phyloP scores from a whole-genome alignment of 1,140 invertebrate genomes.

The Trichonephila inaurata region DNA sequence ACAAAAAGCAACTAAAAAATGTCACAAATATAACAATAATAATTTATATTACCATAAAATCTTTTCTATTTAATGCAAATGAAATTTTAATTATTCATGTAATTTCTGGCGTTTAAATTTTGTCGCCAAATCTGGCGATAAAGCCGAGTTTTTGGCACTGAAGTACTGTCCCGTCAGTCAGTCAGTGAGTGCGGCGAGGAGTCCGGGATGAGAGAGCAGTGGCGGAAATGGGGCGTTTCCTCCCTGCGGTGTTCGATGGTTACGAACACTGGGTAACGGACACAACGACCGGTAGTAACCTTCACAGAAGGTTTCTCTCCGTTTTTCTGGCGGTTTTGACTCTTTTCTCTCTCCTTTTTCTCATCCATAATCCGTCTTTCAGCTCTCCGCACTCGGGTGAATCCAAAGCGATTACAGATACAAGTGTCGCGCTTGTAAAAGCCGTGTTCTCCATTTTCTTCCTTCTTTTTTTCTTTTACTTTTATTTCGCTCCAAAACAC shows the following conservation, averaged over 20 bases:
- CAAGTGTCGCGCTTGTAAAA: constrained; percentile 25
- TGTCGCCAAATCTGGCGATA: constrained; percentile 19
- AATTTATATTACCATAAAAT: no score
- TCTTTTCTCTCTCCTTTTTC: constrained; percentile 42
- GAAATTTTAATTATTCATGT: no score
- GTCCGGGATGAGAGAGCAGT: not conserved
- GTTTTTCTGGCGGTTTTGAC: not conserved
- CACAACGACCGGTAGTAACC: constrained; percentile 75
- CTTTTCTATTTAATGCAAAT: no score
- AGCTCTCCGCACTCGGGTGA: constrained; percentile 19
- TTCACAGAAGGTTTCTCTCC: constrained; percentile 64
- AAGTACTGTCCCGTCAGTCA: constrained; percentile 46
- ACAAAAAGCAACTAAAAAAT: no score
- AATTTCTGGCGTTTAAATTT: not conserved
- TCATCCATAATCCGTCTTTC: constrained; percentile 29
- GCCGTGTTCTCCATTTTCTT: not conserved
- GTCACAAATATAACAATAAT: no score
- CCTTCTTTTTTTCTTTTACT: not conserved
- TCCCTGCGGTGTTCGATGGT: constrained; percentile 61
- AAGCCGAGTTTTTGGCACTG: not conserved
- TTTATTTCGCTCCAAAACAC: not conserved
- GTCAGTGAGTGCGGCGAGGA: constrained; percentile 66
- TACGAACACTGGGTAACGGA: constrained; percentile 76
- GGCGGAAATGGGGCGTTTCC: constrained; percentile 71
- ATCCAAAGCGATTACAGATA: constrained; percentile 9